These are phyloP conservation scores for Asbolus verrucosus DNA, from an alignment of 1,140 invertebrate genomes.

Conservation along the genomic window DNA sequence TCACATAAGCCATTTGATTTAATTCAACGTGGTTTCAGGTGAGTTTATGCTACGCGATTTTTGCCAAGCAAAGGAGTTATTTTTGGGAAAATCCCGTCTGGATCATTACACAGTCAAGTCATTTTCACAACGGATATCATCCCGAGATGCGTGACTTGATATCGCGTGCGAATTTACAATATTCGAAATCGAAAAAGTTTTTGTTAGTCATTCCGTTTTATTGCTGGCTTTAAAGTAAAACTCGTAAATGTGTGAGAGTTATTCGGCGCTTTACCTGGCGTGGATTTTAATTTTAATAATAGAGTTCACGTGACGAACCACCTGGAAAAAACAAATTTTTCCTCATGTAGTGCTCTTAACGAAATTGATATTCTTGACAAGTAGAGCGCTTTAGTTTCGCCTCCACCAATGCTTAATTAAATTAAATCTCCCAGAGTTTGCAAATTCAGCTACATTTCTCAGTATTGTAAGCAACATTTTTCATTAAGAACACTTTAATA, in stretches of 20 bases:
- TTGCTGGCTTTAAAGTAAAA: slow-evolving; percentile 35
- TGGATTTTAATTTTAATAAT: slow-evolving; percentile 35
- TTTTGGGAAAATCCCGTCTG: slow-evolving; percentile 9
- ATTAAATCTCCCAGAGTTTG: background rate
- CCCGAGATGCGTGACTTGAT: slow-evolving; percentile 40
- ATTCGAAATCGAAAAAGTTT: slow-evolving; percentile 42
- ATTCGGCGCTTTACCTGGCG: slow-evolving; percentile 13
- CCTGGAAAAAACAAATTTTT: slow-evolving; percentile 23
- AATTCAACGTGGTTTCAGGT: slow-evolving; percentile 31
- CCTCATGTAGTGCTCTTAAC: slow-evolving; percentile 5
- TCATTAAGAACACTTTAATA: too few species aligned
- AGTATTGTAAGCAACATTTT: too few species aligned
- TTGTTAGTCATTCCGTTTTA: slow-evolving; percentile 45
- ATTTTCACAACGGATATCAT: slow-evolving; percentile 39
- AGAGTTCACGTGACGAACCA: slow-evolving; percentile 8
- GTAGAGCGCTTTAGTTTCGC: background rate
- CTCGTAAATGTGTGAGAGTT: slow-evolving; percentile 30
- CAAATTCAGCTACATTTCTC: too few species aligned
- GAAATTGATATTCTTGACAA: slow-evolving; percentile 25
- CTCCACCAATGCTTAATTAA: background rate
- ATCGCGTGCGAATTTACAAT: slow-evolving; percentile 42
- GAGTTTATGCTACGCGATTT: slow-evolving; percentile 7
- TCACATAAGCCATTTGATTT: slow-evolving; percentile 27
- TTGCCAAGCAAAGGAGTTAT: slow-evolving; percentile 3
- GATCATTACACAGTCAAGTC: slow-evolving; percentile 24